Evolutionary conservation across 2,113 vertebrate species (phyloP).

Genomic region (Labeo catla): DNA sequence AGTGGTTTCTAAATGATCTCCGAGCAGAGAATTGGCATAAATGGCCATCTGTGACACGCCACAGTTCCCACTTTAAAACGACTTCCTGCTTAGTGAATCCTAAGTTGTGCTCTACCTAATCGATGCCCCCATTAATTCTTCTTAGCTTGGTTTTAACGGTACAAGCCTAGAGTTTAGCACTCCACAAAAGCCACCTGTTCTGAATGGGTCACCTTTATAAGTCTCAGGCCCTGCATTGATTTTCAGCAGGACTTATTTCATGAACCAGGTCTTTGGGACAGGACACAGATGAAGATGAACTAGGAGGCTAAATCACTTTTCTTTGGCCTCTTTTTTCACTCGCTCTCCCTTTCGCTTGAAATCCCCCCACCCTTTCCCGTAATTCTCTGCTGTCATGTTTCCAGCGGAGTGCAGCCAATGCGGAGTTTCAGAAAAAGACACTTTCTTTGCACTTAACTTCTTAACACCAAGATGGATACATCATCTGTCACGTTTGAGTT

Average conservation of each 20-base stretch:
- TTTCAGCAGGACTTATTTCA: conserved; percentile 84
- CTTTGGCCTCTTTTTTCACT: conserved; percentile 65
- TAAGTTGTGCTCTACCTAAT: conserved; percentile 77
- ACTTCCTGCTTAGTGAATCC: conserved; percentile 78
- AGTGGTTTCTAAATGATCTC: conserved; percentile 58
- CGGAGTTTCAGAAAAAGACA: conserved; percentile 47
- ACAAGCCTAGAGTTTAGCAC: conserved; percentile 74
- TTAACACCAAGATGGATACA: conserved; percentile 22
- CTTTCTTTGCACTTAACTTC: not conserved
- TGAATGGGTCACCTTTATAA: conserved; percentile 81
- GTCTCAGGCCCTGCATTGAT: conserved; percentile 78
- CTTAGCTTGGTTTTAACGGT: conserved; percentile 74
- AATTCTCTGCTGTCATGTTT: conserved; percentile 25
- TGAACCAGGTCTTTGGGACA: conserved; percentile 77
- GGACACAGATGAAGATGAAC: conserved; percentile 84
- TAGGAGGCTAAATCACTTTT: conserved; percentile 77
- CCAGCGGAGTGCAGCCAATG: conserved; percentile 43
- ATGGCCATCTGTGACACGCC: conserved; percentile 51
- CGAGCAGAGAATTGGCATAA: conserved; percentile 14
- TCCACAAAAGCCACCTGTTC: conserved; percentile 76
- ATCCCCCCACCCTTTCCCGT: conserved; percentile 49
- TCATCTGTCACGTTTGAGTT: conserved; percentile 17
- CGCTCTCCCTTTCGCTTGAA: conserved; percentile 43
- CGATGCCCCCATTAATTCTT: conserved; percentile 81
- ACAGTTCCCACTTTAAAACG: conserved; percentile 73